Conservation (phyloP, 2,888 invertebrate species). For the Eurytoma adleriae region DNA sequence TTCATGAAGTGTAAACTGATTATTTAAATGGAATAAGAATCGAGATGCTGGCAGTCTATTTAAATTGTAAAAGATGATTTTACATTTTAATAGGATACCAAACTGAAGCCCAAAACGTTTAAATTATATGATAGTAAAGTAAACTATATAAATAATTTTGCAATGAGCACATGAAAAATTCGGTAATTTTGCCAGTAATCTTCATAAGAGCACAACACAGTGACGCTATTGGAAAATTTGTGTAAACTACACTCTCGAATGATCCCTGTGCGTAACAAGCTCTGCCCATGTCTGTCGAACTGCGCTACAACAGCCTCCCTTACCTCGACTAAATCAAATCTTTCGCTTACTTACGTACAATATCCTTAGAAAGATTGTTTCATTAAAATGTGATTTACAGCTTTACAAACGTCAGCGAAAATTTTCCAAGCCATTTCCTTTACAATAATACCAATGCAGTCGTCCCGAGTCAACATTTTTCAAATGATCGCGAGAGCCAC, state of each 20-base stretch:
- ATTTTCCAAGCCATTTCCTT: background rate
- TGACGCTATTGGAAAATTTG: background rate
- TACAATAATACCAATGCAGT: background rate
- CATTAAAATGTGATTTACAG: constrained; percentile 32
- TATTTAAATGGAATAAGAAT: no score
- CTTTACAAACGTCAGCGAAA: background rate
- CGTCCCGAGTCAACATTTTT: constrained; percentile 6
- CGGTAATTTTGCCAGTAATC: no score
- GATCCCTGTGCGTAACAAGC: constrained; percentile 23
- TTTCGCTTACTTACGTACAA: constrained; percentile 14
- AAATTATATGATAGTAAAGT: no score
- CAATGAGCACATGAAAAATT: no score
- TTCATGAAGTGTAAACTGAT: no score
- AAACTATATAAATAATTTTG: no score
- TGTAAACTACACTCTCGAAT: constrained; percentile 13
- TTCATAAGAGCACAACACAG: background rate
- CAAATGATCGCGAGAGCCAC: background rate
- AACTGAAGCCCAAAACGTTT: no score
- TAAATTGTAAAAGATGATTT: no score
- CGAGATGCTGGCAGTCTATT: no score
- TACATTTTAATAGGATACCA: no score
- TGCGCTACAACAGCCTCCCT: constrained; percentile 15
- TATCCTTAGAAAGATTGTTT: constrained; percentile 24
- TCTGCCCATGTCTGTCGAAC: constrained; percentile 52
- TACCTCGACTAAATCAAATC: constrained; percentile 7